Evolutionary conservation across 2,888 invertebrate species (phyloP).

Genomic region (Euproctis similis): DNA sequence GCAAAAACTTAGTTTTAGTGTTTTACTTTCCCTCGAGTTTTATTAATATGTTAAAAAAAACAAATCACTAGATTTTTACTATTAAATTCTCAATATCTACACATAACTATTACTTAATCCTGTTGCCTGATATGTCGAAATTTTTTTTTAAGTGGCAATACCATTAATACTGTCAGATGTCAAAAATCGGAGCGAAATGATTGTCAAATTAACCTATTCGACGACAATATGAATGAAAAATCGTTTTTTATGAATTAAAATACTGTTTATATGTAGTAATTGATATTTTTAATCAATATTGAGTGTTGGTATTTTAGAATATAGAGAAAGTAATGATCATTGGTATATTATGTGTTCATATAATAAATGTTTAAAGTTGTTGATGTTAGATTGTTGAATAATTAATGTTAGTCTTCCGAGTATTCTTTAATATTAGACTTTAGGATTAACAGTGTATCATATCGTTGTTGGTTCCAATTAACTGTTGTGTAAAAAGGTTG

Average conservation of each 20-base stretch:
- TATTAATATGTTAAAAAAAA: too few relatives aligned
- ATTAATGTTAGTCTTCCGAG: slow-evolving; percentile 27
- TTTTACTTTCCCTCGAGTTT: too few relatives aligned
- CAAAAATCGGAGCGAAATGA: slow-evolving; percentile 59
- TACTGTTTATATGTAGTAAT: slow-evolving; percentile 15
- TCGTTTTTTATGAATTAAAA: slow-evolving; percentile 30
- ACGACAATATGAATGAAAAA: slow-evolving; percentile 63
- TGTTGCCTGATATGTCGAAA: too few relatives aligned
- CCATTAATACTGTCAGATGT: slow-evolving; percentile 46
- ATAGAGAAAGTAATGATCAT: slow-evolving; percentile 20
- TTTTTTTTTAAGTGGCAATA: too few relatives aligned
- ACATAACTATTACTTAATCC: too few relatives aligned
- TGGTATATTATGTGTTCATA: slow-evolving; percentile 25
- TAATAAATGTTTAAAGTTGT: slow-evolving; percentile 19
- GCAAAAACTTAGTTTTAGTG: too few relatives aligned
- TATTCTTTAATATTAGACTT: slow-evolving; percentile 10
- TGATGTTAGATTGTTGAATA: slow-evolving; percentile 27
- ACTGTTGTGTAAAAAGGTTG: slow-evolving; percentile 52
- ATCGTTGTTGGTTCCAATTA: slow-evolving; percentile 28
- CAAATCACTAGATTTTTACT: too few relatives aligned
- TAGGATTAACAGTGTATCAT: slow-evolving; percentile 9
- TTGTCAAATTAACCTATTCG: slow-evolving; percentile 37
- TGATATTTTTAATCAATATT: slow-evolving; percentile 16
- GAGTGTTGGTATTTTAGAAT: slow-evolving; percentile 13
- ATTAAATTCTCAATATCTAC: too few relatives aligned